Percentiles rank a stretch among this genome's conserved stretches.
Evolutionary conservation across 2,888 invertebrate species (phyloP).

Genomic region (Zhuqinia jingwanae): DNA sequence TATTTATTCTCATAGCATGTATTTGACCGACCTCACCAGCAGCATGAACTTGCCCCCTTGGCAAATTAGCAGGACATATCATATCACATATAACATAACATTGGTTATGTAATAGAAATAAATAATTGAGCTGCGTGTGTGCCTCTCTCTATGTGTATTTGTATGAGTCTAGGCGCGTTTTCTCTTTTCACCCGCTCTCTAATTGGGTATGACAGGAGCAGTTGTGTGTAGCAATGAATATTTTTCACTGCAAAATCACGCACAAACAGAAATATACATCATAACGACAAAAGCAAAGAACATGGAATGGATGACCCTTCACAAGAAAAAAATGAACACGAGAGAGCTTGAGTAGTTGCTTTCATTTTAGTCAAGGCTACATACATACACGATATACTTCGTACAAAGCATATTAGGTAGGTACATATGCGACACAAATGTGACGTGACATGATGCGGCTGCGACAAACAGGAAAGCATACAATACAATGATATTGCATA

Average conservation of each 20-base stretch:
- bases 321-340: neutral
- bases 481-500: neutral
- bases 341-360: neutral
- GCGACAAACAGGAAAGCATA: neutral
- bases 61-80: constrained; percentile 9
- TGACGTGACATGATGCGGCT: constrained; percentile 22
- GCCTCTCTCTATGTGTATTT: too few relatives aligned
- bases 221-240: constrained; percentile 14
- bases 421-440: neutral
- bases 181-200: constrained; percentile 57
- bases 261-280: neutral
- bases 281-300: neutral
- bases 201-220: constrained; percentile 63
- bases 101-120: constrained; percentile 32
- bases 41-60: neutral
- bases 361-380: neutral
- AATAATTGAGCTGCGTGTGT: constrained; percentile 54
- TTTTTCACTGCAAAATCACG: constrained; percentile 49
- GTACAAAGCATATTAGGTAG: constrained; percentile 4
- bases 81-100: too few relatives aligned
- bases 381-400: neutral
- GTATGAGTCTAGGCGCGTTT: too few relatives aligned
- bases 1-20: constrained; percentile 29
- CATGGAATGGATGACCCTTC: neutral
- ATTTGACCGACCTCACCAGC: neutral